A percentile compares a stretch with the other conserved stretches of the same genome.
phyloP scores from a whole-genome alignment of 2,888 invertebrate genomes.

The Pachydiplax longipennis region DNA sequence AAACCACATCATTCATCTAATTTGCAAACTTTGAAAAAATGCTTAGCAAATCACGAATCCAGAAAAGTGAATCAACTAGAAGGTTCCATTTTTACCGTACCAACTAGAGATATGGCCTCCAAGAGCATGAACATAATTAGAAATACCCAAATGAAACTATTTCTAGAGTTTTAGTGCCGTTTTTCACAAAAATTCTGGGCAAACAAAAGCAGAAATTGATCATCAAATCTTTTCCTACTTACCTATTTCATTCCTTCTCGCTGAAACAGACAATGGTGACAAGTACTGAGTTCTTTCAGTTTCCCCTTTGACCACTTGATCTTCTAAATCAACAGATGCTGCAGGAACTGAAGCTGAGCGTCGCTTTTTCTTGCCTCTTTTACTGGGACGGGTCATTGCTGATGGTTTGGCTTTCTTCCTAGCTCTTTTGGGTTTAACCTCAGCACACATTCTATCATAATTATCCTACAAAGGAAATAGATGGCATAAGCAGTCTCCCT shows the following conservation, averaged over 20 bases:
- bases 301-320: not conserved
- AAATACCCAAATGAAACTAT: no score
- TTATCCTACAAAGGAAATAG: conserved; percentile 69
- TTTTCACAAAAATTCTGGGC: no score
- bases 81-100: no score
- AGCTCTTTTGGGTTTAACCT: conserved; percentile 77
- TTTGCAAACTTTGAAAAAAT: no score
- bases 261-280: conserved; percentile 16
- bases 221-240: conserved; percentile 64
- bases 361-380: conserved; percentile 65
- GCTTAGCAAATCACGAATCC: no score
- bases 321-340: conserved; percentile 18
- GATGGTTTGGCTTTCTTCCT: conserved; percentile 68
- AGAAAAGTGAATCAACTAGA: no score
- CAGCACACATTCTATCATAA: conserved; percentile 78
- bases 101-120: no score
- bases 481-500: not conserved
- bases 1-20: no score
- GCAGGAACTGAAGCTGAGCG: conserved; percentile 50
- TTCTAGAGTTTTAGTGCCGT: no score
- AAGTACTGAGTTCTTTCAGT: not conserved
- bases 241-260: conserved; percentile 62
- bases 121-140: no score
- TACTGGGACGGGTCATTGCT: conserved; percentile 61
- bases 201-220: not conserved